phyloP scores from a whole-genome alignment of 2,113 vertebrate genomes.

The Pogona vitticeps region DNA sequence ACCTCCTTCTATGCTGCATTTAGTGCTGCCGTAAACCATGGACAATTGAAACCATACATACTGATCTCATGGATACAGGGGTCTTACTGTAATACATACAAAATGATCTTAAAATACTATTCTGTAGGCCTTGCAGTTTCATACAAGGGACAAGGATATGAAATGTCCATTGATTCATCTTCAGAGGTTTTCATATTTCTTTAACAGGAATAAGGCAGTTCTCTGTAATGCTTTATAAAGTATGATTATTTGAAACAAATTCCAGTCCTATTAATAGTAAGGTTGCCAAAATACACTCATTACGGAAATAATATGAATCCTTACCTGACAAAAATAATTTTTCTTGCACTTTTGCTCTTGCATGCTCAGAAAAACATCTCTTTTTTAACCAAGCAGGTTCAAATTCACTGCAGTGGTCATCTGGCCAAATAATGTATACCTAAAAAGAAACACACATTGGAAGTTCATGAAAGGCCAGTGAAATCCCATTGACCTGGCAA shows the following conservation, averaged over 20 bases:
- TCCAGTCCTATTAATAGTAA: background rate
- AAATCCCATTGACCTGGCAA: background rate
- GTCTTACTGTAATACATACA: no score
- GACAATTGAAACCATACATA: no score
- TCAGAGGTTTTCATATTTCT: background rate
- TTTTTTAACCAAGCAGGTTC: conserved; percentile 90
- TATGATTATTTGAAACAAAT: background rate
- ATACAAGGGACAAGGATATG: background rate
- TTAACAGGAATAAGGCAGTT: background rate
- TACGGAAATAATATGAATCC: conserved; percentile 28
- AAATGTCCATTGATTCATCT: background rate
- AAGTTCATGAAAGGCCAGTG: background rate
- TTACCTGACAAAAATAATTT: conserved; percentile 90
- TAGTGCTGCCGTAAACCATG: no score
- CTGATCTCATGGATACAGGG: no score
- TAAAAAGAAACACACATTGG: conserved; percentile 50
- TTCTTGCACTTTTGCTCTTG: conserved; percentile 80
- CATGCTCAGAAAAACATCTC: conserved; percentile 86
- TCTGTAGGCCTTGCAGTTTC: background rate
- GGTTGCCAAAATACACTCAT: background rate
- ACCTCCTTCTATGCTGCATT: no score
- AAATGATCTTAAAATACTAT: background rate
- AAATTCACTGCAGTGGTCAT: conserved; percentile 88
- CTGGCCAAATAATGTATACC: conserved; percentile 88
- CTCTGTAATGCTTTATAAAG: background rate